Evolutionary conservation across 2,888 invertebrate genomes (phyloP).

Genomic region (Leucophenga maculata): DNA sequence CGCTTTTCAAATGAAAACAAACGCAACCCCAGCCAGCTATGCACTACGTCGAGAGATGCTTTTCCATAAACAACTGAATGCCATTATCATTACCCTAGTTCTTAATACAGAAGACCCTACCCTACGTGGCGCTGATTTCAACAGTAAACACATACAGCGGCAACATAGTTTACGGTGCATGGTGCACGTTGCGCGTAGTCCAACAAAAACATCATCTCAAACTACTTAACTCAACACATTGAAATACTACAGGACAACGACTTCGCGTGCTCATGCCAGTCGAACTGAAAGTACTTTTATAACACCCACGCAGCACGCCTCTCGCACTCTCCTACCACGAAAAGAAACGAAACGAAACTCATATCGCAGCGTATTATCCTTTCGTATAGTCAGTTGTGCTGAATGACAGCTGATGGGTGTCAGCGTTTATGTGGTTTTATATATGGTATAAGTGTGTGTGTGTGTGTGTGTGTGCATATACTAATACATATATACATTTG

Average conservation of each 20-base stretch:
- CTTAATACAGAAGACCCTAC: too few relatives aligned
- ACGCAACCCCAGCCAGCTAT: background rate
- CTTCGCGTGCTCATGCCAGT: background rate
- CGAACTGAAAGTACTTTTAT: background rate
- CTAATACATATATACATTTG: constrained; percentile 10
- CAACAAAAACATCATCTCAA: background rate
- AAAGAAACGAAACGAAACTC: constrained; percentile 59
- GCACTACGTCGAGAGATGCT: too few relatives aligned
- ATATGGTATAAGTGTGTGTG: too few relatives aligned
- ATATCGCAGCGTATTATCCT: constrained; percentile 63
- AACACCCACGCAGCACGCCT: background rate
- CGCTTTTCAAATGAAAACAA: too few relatives aligned
- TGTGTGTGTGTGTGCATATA: too few relatives aligned
- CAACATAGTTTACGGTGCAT: background rate
- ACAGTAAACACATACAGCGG: background rate
- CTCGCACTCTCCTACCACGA: too few relatives aligned
- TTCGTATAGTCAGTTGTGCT: constrained; percentile 49
- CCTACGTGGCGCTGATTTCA: background rate
- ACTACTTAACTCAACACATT: background rate
- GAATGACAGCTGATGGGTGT: constrained; percentile 47
- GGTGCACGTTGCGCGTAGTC: background rate
- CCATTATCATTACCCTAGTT: constrained; percentile 15
- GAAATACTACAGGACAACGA: background rate
- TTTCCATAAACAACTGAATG: constrained; percentile 9
- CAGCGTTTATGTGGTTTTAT: constrained; percentile 1